Base-by-base conservation (phyloP, 2,888 invertebrate genomes). In the Parthenolecanium corni region DNA sequence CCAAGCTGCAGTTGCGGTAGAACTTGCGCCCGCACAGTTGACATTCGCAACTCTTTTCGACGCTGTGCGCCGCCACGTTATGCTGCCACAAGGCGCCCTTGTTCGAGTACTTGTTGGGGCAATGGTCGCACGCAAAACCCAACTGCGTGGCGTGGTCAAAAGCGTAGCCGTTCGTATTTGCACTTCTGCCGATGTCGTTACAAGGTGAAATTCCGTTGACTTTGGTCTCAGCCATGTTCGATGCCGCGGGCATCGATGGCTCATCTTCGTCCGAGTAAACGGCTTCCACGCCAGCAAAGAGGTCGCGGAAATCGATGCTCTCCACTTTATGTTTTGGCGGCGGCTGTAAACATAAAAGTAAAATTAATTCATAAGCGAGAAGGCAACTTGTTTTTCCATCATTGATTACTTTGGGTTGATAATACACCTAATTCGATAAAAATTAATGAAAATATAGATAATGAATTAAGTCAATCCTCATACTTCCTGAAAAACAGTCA, bases 211-310 rank as follows among this genome's bases (percentile, higher is more conserved):
- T 6, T 20, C 49, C 49, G 21, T 49, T 49, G 4, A 49, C 21
- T 49, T 49, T 23, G 21, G 23, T 49, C 21, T 11, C 21, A 6
- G 49, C 20, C 2, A 9, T 23, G 20, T 44, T 36, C 2, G 65
- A 42, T 25, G 25, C 36, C 11, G 51, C 18, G 11, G 24, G 18
- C 49, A 65, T 63, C 36, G 58, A 47, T 16, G 52, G n/a, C 20
- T 65, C 64, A 57, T 68, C 69, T 49, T 67, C 67, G 52, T 69
- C 69, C 1, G 69, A 69, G 63, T 69, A 69, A 9, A 69, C 69
- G 21, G 68, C 69, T 66, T 69, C 68, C 9, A 69, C 68, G 16
- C 66, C 66, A 46, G 66, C 67, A 36, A 69, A 64, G 36, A 68
- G 63, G 31, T 67, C 66, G 11, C 57, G 64, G 31, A 66, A 56